Evolutionary conservation across 2,113 vertebrate species (phyloP).

Genomic region (Lasiurus cinereus): DNA sequence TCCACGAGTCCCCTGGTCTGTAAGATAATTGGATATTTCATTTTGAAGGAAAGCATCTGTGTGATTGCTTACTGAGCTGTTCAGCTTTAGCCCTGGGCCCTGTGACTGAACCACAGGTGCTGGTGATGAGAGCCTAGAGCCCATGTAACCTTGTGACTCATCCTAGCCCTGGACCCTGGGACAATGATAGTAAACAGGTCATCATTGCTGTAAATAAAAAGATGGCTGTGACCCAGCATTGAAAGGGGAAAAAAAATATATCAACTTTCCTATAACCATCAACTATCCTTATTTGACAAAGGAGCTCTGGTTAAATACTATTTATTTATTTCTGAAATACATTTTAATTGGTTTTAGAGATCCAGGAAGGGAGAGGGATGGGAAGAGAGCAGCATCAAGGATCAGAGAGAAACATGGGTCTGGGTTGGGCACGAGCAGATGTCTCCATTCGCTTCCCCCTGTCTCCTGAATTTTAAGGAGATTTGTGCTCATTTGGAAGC

Average conservation of each 20-base stretch:
- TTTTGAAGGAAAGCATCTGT: conserved; percentile 16
- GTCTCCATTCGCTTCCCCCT: background rate
- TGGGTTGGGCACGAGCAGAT: background rate
- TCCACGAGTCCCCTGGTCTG: background rate
- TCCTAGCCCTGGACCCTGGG: conserved; percentile 71
- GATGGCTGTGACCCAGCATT: conserved; percentile 67
- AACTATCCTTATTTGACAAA: background rate
- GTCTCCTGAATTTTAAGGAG: background rate
- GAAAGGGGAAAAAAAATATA: conserved; percentile 50
- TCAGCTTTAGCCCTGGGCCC: conserved; percentile 70
- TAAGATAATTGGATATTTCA: background rate
- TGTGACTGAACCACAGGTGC: conserved; percentile 58
- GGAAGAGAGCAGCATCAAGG: too few species aligned
- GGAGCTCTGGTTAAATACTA: background rate
- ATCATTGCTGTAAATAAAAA: conserved; percentile 78
- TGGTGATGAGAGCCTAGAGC: conserved; percentile 23
- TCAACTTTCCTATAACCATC: conserved; percentile 10
- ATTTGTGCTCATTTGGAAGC: conserved; percentile 12
- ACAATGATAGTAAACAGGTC: conserved; percentile 64
- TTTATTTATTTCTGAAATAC: background rate
- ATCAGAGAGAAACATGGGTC: background rate
- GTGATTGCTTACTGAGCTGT: conserved; percentile 55
- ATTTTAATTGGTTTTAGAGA: background rate
- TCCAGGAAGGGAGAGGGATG: too few species aligned
- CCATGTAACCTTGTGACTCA: conserved; percentile 75